Evolutionary conservation across 2,888 invertebrate genomes (phyloP).

Genomic region (Catocala sponsa): DNA sequence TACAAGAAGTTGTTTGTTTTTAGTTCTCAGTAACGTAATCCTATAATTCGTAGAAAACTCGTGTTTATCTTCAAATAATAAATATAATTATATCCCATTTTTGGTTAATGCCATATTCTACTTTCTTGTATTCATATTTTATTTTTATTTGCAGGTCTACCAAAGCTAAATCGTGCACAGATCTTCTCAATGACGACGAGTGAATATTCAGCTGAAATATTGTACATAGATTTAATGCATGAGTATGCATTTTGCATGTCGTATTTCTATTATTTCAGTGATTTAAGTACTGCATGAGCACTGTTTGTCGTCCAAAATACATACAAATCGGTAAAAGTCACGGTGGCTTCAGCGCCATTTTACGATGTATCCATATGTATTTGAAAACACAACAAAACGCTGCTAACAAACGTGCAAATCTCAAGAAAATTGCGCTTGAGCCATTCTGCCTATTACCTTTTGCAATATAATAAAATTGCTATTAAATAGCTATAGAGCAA

Average conservation of each 20-base stretch:
- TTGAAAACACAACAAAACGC: no score
- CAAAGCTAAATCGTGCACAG: constrained; percentile 92
- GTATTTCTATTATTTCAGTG: constrained; percentile 10
- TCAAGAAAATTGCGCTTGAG: constrained; percentile 2
- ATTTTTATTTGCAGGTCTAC: constrained; percentile 86
- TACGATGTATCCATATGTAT: no score
- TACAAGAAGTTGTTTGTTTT: no score
- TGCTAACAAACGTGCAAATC: not conserved
- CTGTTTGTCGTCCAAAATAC: constrained; percentile 32
- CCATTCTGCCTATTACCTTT: no score
- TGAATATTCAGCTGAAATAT: constrained; percentile 60
- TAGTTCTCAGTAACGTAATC: no score
- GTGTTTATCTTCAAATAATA: no score
- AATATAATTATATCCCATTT: no score
- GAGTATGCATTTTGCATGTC: constrained; percentile 28
- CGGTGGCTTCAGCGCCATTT: no score
- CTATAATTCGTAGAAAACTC: no score
- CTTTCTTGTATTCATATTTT: not conserved
- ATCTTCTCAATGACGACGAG: constrained; percentile 89
- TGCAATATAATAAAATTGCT: constrained; percentile 21
- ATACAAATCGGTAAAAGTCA: constrained; percentile 7
- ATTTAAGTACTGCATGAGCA: constrained; percentile 33
- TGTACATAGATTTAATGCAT: constrained; percentile 44
- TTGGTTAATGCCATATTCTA: no score
- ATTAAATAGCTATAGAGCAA: constrained; percentile 43